Evolutionary conservation across 1,140 invertebrate genomes (phyloP).

Genomic region (Drosophila setifemur): DNA sequence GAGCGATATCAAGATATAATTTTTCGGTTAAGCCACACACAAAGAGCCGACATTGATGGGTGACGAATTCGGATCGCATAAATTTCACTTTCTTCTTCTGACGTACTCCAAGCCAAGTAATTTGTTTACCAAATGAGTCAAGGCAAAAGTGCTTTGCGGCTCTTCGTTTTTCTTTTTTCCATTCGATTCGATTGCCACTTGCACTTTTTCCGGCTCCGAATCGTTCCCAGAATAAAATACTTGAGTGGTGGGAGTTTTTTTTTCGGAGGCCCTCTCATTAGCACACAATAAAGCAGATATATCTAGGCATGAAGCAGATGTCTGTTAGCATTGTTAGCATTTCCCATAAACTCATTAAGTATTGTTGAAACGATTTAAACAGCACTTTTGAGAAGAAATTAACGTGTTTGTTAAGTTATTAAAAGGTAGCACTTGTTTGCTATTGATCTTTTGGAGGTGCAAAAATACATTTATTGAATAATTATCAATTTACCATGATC

Average conservation of each 20-base stretch:
- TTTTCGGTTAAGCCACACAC: not conserved
- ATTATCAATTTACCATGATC: not conserved
- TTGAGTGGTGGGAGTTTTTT: constrained; percentile 57
- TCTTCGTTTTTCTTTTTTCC: constrained; percentile 20
- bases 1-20: constrained; percentile 18
- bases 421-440: constrained; percentile 4
- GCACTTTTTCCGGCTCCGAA: constrained; percentile 45
- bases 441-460: not conserved
- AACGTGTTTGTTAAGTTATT: constrained; percentile 35
- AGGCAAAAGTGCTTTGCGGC: constrained; percentile 3
- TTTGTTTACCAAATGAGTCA: constrained; percentile 52
- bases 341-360: constrained; percentile 55
- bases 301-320: constrained; percentile 21
- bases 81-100: constrained; percentile 71
- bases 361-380: constrained; percentile 35
- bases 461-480: not conserved
- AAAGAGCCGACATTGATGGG: constrained; percentile 44
- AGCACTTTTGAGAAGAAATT: constrained; percentile 18
- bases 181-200: constrained; percentile 35
- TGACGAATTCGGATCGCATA: constrained; percentile 58
- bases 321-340: constrained; percentile 56
- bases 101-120: constrained; percentile 32
- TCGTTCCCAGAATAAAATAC: constrained; percentile 16
- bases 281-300: constrained; percentile 66
- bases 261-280: constrained; percentile 62